Evolutionary conservation across 2,113 vertebrate genomes (phyloP).

Genomic region (Calcarius ornatus): DNA sequence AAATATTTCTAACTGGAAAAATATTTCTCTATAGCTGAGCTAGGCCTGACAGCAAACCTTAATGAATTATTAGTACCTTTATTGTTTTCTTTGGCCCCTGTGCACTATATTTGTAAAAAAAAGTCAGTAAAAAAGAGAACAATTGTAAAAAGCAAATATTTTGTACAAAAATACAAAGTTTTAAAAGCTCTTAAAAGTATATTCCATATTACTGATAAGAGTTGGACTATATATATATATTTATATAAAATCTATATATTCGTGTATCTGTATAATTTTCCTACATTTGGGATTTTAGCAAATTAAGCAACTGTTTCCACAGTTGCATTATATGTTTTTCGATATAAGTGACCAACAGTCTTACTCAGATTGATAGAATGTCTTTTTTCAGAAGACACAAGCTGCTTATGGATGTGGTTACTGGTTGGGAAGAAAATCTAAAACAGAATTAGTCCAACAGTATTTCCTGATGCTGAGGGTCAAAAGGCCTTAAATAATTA

Average conservation of each 20-base stretch:
- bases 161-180: conserved; percentile 86
- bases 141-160: conserved; percentile 78
- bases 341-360: conserved; percentile 53
- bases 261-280: conserved; percentile 72
- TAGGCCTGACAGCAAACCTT: conserved; percentile 67
- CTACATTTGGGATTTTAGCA: conserved; percentile 74
- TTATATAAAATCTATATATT: conserved; percentile 74
- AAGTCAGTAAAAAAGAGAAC: conserved; percentile 68
- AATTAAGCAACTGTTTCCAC: conserved; percentile 68
- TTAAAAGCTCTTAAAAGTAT: conserved; percentile 84
- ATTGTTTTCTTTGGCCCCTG: conserved; percentile 76
- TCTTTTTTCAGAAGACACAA: conserved; percentile 42
- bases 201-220: conserved; percentile 79
- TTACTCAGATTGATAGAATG: conserved; percentile 44
- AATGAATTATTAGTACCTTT: conserved; percentile 73
- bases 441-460: conserved; percentile 51
- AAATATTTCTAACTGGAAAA: conserved; percentile 60
- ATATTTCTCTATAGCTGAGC: conserved; percentile 57
- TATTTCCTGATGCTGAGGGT: conserved; percentile 30
- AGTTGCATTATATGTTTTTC: conserved; percentile 60
- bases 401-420: conserved; percentile 36
- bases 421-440: conserved; percentile 45
- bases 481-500: conserved; percentile 49
- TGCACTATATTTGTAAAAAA: conserved; percentile 75
- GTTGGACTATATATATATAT: conserved; percentile 78